Conservation (phyloP, 2,113 vertebrate species). For the Puffinus mauretanicus region DNA sequence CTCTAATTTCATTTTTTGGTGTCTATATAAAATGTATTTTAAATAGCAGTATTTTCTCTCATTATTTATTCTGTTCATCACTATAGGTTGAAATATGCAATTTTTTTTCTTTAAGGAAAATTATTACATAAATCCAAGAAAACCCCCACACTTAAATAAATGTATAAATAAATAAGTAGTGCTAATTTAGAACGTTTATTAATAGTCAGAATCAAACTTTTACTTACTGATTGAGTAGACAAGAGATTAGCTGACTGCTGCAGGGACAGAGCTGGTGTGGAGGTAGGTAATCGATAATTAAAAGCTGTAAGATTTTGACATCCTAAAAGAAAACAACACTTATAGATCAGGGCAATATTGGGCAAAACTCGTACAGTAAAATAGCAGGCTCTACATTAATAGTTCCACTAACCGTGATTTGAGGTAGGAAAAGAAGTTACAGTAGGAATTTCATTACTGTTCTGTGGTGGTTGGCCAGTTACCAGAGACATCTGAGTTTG, state of each 20-base stretch:
- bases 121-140: neutral
- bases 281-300: slow-evolving; percentile 43
- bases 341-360: neutral
- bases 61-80: neutral
- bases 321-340: slow-evolving; percentile 38
- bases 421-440: slow-evolving; percentile 5
- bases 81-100: neutral
- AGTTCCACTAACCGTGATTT: slow-evolving; percentile 60
- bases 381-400: neutral
- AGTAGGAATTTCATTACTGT: neutral
- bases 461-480: slow-evolving; percentile 34
- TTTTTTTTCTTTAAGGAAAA: neutral
- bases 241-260: slow-evolving; percentile 37
- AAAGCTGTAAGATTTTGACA: slow-evolving; percentile 49
- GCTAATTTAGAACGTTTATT: neutral
- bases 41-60: neutral
- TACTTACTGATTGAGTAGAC: slow-evolving; percentile 71
- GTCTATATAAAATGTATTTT: neutral
- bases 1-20: neutral
- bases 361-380: neutral
- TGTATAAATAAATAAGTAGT: neutral
- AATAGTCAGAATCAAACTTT: neutral
- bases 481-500: slow-evolving; percentile 77
- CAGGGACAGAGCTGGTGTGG: slow-evolving; percentile 42
- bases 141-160: neutral